These are phyloP conservation scores for Caenorhabditis doughertyi DNA, from an alignment of 2,888 invertebrate genomes.

Conservation along the genomic window DNA sequence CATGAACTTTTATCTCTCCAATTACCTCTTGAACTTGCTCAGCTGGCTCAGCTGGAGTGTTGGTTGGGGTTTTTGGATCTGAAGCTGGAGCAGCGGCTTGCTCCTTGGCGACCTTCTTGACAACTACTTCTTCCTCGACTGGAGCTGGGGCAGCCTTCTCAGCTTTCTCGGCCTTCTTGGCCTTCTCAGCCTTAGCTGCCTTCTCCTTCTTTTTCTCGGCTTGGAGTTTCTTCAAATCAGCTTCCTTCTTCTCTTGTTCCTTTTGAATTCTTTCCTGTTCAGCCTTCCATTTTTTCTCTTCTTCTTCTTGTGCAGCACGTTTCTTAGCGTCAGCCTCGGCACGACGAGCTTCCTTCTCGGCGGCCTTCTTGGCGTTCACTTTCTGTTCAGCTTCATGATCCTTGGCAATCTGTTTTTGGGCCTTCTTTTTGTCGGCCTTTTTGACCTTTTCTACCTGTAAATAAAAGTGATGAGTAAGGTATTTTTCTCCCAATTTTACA, in stretches of 20 bases:
- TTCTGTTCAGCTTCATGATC: constrained; percentile 54
- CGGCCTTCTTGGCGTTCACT: constrained; percentile 54
- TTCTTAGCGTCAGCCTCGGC: constrained; percentile 63
- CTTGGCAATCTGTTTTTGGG: constrained; percentile 52
- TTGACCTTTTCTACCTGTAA: constrained; percentile 58
- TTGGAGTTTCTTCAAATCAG: constrained; percentile 60
- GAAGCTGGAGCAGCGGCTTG: constrained; percentile 36
- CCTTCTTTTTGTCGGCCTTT: constrained; percentile 63
- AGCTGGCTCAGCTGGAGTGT: constrained; percentile 58
- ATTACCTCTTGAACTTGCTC: constrained; percentile 48
- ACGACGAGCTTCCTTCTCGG: constrained; percentile 61
- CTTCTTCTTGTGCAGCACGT: constrained; percentile 62
- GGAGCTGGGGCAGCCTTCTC: constrained; percentile 36
- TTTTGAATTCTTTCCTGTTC: constrained; percentile 58
- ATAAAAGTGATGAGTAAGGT: constrained; percentile 2
- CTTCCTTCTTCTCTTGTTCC: constrained; percentile 61
- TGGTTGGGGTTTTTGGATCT: constrained; percentile 56
- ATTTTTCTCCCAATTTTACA: no score
- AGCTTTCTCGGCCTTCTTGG: constrained; percentile 33
- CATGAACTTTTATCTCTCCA: constrained; percentile 15
- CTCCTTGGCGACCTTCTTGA: constrained; percentile 52
- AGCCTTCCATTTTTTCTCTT: constrained; percentile 63
- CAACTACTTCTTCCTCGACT: constrained; percentile 55
- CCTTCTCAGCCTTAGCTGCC: constrained; percentile 44
- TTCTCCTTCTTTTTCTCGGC: constrained; percentile 61